Evolutionary conservation across 2,888 invertebrate species (phyloP).

Genomic region (Pristionchus japonicus): DNA sequence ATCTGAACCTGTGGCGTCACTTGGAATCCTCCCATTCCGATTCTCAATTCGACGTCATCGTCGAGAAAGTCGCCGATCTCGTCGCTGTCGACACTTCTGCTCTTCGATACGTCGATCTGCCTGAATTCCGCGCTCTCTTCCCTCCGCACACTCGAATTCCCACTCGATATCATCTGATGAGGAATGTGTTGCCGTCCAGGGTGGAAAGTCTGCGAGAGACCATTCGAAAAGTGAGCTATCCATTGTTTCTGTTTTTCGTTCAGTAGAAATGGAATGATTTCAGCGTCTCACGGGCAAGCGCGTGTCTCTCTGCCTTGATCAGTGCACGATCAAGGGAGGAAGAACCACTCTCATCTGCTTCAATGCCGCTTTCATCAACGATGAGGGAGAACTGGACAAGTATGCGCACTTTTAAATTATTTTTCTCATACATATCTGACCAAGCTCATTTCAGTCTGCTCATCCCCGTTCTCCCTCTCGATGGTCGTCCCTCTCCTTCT

Average conservation of each 20-base stretch:
- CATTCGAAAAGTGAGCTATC: background rate
- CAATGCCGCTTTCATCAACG: background rate
- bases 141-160: background rate
- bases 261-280: background rate
- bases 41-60: background rate
- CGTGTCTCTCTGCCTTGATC: background rate
- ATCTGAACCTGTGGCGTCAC: background rate
- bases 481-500: background rate
- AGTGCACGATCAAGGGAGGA: slow-evolving; percentile 23
- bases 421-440: background rate
- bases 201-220: background rate
- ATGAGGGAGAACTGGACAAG: background rate
- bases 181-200: background rate
- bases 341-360: background rate
- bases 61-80: background rate
- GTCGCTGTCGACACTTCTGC: background rate
- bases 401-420: background rate
- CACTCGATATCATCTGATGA: background rate
- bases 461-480: background rate
- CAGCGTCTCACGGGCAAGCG: background rate
- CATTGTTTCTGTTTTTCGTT: no score
- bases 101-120: background rate
- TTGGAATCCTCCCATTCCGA: background rate
- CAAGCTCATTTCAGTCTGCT: background rate
- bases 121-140: slow-evolving; percentile 2